Evolutionary conservation across 1,140 invertebrate genomes (phyloP).

Genomic region (Zophobas morio): DNA sequence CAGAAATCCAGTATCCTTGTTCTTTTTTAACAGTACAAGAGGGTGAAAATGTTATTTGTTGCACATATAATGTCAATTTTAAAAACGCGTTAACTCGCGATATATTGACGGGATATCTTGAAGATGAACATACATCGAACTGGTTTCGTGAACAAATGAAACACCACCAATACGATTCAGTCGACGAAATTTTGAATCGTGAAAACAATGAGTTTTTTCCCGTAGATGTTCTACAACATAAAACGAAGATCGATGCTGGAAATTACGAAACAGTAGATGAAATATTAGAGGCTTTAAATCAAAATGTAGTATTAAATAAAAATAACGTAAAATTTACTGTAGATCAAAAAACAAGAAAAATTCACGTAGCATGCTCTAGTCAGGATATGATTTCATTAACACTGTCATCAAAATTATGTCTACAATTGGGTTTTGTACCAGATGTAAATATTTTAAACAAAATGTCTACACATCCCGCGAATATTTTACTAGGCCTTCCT

Average conservation of each 20-base stretch:
- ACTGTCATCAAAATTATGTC: conserved; percentile 51
- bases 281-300: conserved; percentile 21
- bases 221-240: neutral
- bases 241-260: conserved; percentile 22
- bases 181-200: neutral
- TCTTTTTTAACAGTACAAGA: conserved; percentile 5
- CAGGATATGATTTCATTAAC: neutral
- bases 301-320: neutral
- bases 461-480: conserved; percentile 52
- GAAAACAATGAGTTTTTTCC: neutral
- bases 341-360: neutral
- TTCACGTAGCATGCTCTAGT: conserved; percentile 1
- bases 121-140: neutral
- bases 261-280: conserved; percentile 19
- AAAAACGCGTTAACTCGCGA: neutral
- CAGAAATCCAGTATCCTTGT: conserved; percentile 31
- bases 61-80: neutral
- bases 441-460: conserved; percentile 51
- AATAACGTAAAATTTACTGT: neutral
- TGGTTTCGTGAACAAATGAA: neutral
- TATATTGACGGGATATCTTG: neutral
- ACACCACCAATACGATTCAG: neutral
- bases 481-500: conserved; percentile 58
- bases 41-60: conserved; percentile 28
- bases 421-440: conserved; percentile 56